Evolutionary conservation across 37 sponge, comb jelly and placozoan species (phyloP).

Genomic region (Tethya wilhelma): DNA sequence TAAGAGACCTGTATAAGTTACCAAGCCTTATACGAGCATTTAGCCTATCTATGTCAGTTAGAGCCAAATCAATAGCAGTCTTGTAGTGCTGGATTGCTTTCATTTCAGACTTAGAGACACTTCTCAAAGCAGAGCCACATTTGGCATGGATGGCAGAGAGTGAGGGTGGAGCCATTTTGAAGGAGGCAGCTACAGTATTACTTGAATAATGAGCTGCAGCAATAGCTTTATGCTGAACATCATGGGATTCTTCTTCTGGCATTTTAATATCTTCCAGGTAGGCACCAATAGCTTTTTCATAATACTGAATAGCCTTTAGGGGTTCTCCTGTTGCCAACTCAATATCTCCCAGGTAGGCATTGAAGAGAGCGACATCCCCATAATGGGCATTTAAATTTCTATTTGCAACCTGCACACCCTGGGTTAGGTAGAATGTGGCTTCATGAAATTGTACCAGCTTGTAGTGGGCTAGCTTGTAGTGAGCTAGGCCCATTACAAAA

Average conservation of each 20-base stretch:
- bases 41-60: conserved; percentile 25
- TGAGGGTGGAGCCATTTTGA: conserved; percentile 27
- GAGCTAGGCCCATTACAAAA: conserved; percentile 3
- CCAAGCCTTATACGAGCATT: conserved; percentile 59
- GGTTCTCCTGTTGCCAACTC: conserved; percentile 1
- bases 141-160: conserved; percentile 42
- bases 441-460: not conserved
- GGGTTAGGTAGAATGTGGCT: too few species aligned
- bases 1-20: conserved; percentile 60
- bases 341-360: conserved; percentile 68
- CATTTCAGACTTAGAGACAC: conserved; percentile 24
- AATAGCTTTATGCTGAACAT: too few species aligned
- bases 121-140: conserved; percentile 10
- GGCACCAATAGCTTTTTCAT: conserved; percentile 2
- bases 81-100: conserved; percentile 30
- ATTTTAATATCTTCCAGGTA: too few species aligned
- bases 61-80: conserved; percentile 23
- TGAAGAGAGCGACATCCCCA: conserved; percentile 47
- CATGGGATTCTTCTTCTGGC: too few species aligned
- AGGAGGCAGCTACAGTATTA: conserved; percentile 19
- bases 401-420: not conserved
- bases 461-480: not conserved
- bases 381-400: not conserved
- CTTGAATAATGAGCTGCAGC: too few species aligned
- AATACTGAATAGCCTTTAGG: conserved; percentile 30